Evolutionary conservation across 2,797 vertebrate species (phyloP), one percentile per base, ranked within the genome.

Genomic region (Sorex maritimensis): DNA sequence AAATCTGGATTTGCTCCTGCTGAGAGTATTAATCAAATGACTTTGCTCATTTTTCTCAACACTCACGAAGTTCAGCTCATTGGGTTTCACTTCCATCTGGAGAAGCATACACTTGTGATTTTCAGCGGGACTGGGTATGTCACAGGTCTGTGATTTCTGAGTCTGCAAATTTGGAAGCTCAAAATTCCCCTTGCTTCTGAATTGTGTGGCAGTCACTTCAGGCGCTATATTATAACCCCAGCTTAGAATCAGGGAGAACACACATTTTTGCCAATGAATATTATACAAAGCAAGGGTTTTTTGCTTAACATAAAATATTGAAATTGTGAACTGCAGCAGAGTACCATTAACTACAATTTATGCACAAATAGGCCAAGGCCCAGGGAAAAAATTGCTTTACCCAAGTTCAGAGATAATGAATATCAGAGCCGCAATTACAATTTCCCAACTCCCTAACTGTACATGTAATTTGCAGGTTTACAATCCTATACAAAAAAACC

Each of bases 391-490:
- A 91, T 30, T 49, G 74, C 80, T 75, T 91, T 78, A 23, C 74
- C 21, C 38, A 94, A 63, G 71, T 91, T 92, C 85, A 87, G 14
- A 74, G 71, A 94, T 95, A 95, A 95, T 94, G 86, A 92, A 58
- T 89, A 93, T 95, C 89, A 91, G 91, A 94, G 84, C 72, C 88
- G 41, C 49, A 93, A 28, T 94, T 82, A 93, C 28, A 92, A 38
- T 92, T 93, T 95, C 80, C 74, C 68, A 87, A 90, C 68, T 95
- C 87, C 82, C 80, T 24, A 93, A 91, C 71, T 81, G 69, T 93
- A 95, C 71, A 19, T 93, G 78, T 69, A 94, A 80, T 96, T 96
- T 92, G 46, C 41, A 88, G 83, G 83, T 95, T 96, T 95, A 92
- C 68, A 92, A 41, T 92, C 72, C 23, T 80, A 8, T 81, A 75